Base-by-base conservation (phyloP, 1,140 invertebrate genomes). In the Aphelinus certus region DNA sequence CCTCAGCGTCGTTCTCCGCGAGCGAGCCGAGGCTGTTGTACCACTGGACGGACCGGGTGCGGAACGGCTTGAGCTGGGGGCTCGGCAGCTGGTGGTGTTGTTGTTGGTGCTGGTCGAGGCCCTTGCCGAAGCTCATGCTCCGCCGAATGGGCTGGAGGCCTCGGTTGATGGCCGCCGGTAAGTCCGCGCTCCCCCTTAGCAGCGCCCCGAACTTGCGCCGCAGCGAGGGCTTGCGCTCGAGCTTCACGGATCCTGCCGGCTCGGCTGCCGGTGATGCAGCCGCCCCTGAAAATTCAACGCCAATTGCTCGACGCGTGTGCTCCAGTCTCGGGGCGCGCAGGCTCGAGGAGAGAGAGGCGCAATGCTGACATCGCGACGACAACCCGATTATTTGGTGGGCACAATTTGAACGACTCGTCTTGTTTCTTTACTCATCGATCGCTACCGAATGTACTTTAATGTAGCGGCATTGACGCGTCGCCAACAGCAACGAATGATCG, bases 21-120 rank as follows among this genome's bases (percentile, higher is more conserved):
- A 85, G 67, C 5, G 84, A 85, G 9, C 82, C 75, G 43, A 85
- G 73, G 81, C 84, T 85, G 80, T 84, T 85, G 75, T 83, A 85
- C 84, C 84, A 85, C 61, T 81, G 81, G 3, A 78, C 79, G 58
- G 82, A 81, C 49, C 58, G 60, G 0, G 78, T 74, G 65, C 51
- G 26, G 26, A 26, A 55, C 53, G 26, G 26, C 10, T 55, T 55
- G 53, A 10, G 5, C 10, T 55, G 5, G 53, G 5, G 53, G 26
- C 26, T 26, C 26, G 26, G 67, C 6, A 64, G 72, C 71, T 72
- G 62, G 5, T 51, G 7, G 1, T n/a, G 58, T 60, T 74, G 71
- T 46, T 46, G 81, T 67, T 53, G 3, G 77, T 84, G 45, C 71
- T 57, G 3, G 77, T 85, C 80, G 46, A 85, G 76, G 10, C 82